Conservation (phyloP, 2,888 invertebrate species). For the Pherbina coryleti region DNA sequence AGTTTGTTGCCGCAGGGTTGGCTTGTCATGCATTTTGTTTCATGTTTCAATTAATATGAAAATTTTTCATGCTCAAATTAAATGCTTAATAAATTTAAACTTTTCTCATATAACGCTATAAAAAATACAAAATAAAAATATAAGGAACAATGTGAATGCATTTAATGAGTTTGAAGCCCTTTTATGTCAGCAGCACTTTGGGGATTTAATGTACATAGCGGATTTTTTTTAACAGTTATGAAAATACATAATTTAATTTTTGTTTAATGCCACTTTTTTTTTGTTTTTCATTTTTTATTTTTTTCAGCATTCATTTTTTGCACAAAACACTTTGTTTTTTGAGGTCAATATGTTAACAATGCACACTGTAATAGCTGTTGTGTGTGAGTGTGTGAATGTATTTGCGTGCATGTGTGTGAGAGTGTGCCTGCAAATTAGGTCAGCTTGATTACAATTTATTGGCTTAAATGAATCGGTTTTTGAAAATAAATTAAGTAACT, state of each 20-base stretch:
- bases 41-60: no score
- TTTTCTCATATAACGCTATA: neutral
- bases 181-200: constrained; percentile 1
- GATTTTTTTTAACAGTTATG: neutral
- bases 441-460: constrained; percentile 10
- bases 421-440: neutral
- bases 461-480: constrained; percentile 8
- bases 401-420: neutral
- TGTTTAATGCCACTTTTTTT: neutral
- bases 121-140: neutral
- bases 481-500: constrained; percentile 26
- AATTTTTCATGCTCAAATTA: no score
- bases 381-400: neutral
- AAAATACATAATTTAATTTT: neutral
- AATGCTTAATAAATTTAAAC: constrained; percentile 11
- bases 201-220: neutral
- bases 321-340: neutral
- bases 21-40: no score
- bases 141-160: neutral
- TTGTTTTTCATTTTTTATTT: neutral
- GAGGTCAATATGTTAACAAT: neutral
- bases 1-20: no score
- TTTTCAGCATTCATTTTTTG: neutral
- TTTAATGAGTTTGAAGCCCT: constrained; percentile 27
- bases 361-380: neutral